Base-by-base conservation (phyloP, 2,797 vertebrate genomes). In the Erethizon dorsatum region DNA sequence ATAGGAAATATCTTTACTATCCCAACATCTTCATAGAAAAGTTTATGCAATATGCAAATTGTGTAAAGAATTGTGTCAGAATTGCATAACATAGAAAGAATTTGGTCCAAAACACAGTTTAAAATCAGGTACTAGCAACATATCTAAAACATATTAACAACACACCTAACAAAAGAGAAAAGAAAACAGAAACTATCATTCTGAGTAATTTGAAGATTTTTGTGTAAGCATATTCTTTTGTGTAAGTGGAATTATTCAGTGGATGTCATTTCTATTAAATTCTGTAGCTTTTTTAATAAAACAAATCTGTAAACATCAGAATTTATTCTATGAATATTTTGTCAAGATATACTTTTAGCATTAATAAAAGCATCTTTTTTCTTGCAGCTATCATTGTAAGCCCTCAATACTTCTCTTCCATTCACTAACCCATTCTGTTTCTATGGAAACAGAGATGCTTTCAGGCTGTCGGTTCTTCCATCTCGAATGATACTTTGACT, bases 261-360 rank as follows among this genome's bases (percentile, higher is more conserved):
- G 24, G 1, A 14, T 61, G 17, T 47, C 4, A 65, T 85, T 93
- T 86, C 31, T 94, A 45, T n/a, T 14, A 89, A 50, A 14, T 54
- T 88, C 78, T 57, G 5, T 15, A 22, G n/a, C 41, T 59, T 5
- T 56, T 95, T 88, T 17, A 90, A 80, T 45, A 59, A 31, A 71
- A 0, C 8, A 69, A 77, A 54, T 61, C n/a, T 67, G 2, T 85
- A 95, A 89, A 52, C 6, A 87, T 6, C n/a, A 87, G 9, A 24
- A 79, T 57, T 80, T 10, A 90, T 57, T 6, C 24, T 95, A 52
- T 13, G 78, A 75, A 37, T 82, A 83, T 75, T 97, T 94, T 82
- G 13, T 75, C 15, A 71, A 95, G 47, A 45, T 41, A 56, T 0
- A 80, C 65, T 88, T 37, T 20, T 0, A 79, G n/a, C 63, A n/a